Base-by-base conservation (phyloP, 2,797 vertebrate genomes). In the Nothura maculosa region DNA sequence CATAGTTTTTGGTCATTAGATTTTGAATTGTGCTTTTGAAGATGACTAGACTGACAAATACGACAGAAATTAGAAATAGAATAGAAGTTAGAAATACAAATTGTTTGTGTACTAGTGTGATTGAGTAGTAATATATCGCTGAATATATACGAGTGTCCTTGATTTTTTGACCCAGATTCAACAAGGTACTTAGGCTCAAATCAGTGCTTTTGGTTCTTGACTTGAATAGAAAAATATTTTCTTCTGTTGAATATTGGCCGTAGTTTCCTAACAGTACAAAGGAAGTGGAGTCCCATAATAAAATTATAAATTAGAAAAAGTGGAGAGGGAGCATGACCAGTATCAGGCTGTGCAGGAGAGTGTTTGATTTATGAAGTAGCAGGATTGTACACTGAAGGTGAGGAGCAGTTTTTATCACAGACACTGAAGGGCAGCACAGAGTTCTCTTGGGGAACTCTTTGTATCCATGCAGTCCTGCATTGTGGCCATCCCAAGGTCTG, bases 1-100 rank as follows among this genome's bases (percentile, higher is more conserved):
- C 5, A 1, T 14, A 43, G 9, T 24, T 79, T 4, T 0, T 81
- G 27, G 40, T 63, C 28, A 32, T 14, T 63, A 38, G 79, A 14
- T 48, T 87, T 85, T 76, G 47, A 79, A 40, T 8, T 48, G 38
- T 78, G 27, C 24, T 68, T 77, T 89, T 90, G 47, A 83, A 50
- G 87, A n/a, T 22, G 14, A 24, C 11, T 73, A 13, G 27, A 17
- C n/a, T 75, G 22, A 72, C 64, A 54, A 66, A 54, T 68, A 21
- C 4, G 20, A 40, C 20, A 22, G 57, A 90, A 89, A 64, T 16
- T 40, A 40, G 40, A 40, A 40, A 40, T 40, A 40, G 40, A 40
- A 40, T 40, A 40, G 40, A 40, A 40, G 14, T 40, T 40, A 14
- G 40, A 40, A 40, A 40, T 40, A 40, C 12, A 40, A 40, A 18